phyloP scores from a whole-genome alignment of 1,140 invertebrate genomes.

The Drosophila novamexicana region DNA sequence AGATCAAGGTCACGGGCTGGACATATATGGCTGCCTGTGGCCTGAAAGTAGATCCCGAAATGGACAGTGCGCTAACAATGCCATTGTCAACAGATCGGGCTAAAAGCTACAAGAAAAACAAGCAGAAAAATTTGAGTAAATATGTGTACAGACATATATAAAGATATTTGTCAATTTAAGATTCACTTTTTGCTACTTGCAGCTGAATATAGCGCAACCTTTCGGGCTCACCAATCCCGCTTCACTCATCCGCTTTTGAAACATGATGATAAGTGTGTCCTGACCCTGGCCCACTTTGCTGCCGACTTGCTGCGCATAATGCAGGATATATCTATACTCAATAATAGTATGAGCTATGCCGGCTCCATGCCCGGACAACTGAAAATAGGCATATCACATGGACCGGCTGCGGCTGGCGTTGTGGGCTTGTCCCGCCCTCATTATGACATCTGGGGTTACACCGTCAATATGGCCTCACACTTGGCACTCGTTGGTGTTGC shows the following conservation, averaged over 20 bases:
- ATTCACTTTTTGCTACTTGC: too few species aligned
- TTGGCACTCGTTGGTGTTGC: constrained; percentile 92
- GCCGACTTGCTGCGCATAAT: constrained; percentile 42
- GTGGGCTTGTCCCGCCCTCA: constrained; percentile 94
- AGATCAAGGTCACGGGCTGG: constrained; percentile 96
- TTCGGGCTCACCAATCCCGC: neutral
- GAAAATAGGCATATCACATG: constrained; percentile 89
- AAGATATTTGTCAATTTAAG: too few species aligned
- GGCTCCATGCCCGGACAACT: constrained; percentile 25
- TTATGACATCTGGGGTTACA: constrained; percentile 94
- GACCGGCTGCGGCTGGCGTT: constrained; percentile 94
- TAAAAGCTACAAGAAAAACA: neutral
- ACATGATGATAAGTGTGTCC: constrained; percentile 14
- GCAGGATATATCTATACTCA: constrained; percentile 26
- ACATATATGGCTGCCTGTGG: constrained; percentile 98
- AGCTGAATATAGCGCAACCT: neutral
- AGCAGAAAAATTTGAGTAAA: neutral
- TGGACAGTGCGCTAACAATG: neutral
- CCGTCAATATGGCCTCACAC: constrained; percentile 95
- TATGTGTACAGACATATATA: neutral
- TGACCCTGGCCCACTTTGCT: constrained; percentile 45
- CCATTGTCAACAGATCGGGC: neutral
- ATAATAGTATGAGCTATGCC: constrained; percentile 10
- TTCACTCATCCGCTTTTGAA: neutral
- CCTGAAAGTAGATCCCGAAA: constrained; percentile 85